Base-by-base conservation (phyloP, 2,888 invertebrate genomes). In the Phyllotreta striolata region DNA sequence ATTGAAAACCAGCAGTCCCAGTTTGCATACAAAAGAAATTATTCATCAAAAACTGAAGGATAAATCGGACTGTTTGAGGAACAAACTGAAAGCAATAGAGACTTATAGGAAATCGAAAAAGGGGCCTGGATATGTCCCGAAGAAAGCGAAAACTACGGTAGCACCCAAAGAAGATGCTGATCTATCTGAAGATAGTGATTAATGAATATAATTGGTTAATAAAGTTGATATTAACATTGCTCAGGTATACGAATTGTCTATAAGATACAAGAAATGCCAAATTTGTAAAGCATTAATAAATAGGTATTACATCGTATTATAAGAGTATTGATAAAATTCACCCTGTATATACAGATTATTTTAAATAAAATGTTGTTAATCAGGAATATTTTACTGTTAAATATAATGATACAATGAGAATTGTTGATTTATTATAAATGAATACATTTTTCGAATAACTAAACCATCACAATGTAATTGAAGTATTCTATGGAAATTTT, bases 21-120 rank as follows among this genome's bases (percentile, higher is more conserved):
- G 62, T 64, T 46, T 79, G 44, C 76, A 77, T 55, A 72, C 70
- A 55, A 85, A 85, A 74, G 88, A 89, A 79, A 77, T 86, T 0
- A 92, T 93, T 75, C 92, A 91, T 0, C 93, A 93, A 76, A 86
- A 88, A 69, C 89, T 91, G 77, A 86, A 85, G 66, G 88, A 89
- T 68, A 86, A 88, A 77, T 83, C 84, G 66, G 84, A 86, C 74
- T 82, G 89, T 67, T 80, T 90, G 47, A 85, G 88, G 75, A 89
- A 87, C 70, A 92, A 90, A 81, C 80, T 90, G 73, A 88, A 88
- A 78, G 93, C 93, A 0, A 91, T 92, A 49, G 90, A 91, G 78
- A 74, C 90, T 56, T 88, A 90, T 68, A 85, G 89, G 68, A 91
- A 88, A 79, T 86, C 88, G 0, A 88, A 85, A 72, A 83, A 85